A percentile compares a stretch with the other conserved stretches of the same genome.
Conservation (phyloP, 2,888 invertebrate genomes). For the Cosmia pyralina region DNA sequence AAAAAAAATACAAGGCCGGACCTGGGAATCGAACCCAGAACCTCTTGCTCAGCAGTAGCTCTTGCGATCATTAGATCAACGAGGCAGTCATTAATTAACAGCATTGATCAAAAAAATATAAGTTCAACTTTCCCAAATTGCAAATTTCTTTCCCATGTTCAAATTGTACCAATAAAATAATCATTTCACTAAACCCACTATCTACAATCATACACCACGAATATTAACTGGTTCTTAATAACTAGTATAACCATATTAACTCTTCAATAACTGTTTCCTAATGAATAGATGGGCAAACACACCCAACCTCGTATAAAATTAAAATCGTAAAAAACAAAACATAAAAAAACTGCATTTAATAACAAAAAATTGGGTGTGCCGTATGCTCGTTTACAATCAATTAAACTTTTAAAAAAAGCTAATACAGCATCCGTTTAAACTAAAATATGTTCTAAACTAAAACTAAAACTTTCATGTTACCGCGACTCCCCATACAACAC, state of each 20-base stretch:
- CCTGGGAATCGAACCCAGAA: background rate
- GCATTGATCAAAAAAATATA: background rate
- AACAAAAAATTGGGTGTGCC: constrained; percentile 50
- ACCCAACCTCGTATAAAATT: constrained; percentile 29
- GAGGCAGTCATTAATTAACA: background rate
- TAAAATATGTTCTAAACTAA: constrained; percentile 25
- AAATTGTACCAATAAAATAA: constrained; percentile 37
- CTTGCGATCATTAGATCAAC: background rate
- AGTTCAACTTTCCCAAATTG: constrained; percentile 7
- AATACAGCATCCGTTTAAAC: constrained; percentile 43
- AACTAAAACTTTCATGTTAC: constrained; percentile 55
- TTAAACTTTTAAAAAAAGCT: constrained; percentile 48
- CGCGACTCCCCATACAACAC: constrained; percentile 46
- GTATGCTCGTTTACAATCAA: constrained; percentile 62
- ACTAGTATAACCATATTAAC: constrained; percentile 32
- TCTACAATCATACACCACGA: constrained; percentile 29
- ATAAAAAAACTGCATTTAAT: constrained; percentile 48
- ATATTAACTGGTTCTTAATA: constrained; percentile 34
- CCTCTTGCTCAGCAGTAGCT: background rate
- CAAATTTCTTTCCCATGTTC: constrained; percentile 22
- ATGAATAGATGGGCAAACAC: constrained; percentile 46
- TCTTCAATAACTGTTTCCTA: constrained; percentile 48
- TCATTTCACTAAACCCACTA: background rate
- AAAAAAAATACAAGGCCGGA: too few relatives aligned
- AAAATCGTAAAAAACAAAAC: constrained; percentile 31